Base-by-base conservation (phyloP, 2,888 invertebrate species). In the Ophion ventricosus region DNA sequence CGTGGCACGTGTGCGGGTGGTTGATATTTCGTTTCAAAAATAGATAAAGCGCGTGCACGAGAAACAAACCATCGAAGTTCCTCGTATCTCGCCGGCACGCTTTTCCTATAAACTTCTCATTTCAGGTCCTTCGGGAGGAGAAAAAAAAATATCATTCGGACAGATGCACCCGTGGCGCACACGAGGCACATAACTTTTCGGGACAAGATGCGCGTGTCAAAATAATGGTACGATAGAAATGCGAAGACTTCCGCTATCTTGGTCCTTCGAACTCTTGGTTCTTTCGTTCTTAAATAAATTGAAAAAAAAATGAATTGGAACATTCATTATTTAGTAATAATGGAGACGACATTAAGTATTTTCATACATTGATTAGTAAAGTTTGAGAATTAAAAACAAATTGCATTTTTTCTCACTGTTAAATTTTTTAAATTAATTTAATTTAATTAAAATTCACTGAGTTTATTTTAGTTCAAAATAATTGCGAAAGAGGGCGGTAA, bases 11-110 rank as follows among this genome's bases (percentile, higher is more conserved):
- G 83, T 79, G 75, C 76, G 54, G 73, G 67, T 67, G 59, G 72
- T 63, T 80, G 76, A 72, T 72, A 59, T 80, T 80, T 40, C 17
- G 59, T 70, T 70, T 73, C 77, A 25, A 83, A 83, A 85, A 85
- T 85, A 85, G 83, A 78, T 80, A 67, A 67, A 57, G 49, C 76
- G 20, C 67, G 77, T 83, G 73, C 69, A 40, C 64, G 64, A 63
- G 54, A 35, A 20, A 11, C n/a, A 35, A 54, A 10, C 64, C n/a
- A 40, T 29, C 64, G 67, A 49, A 17, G 77, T 43, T 56, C 35
- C 72, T 40, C 40, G 35, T 17, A 23, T 67, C 43, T 59, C 25
- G 17, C 3, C 56, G 67, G 66, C 76, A 77, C 77, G 69, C 57
- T 72, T 80, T 69, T 67, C 59, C 76, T 57, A 64, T 70, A 69